Evolutionary conservation across 2,888 invertebrate species (phyloP).

Genomic region (Slavum lentiscoides): DNA sequence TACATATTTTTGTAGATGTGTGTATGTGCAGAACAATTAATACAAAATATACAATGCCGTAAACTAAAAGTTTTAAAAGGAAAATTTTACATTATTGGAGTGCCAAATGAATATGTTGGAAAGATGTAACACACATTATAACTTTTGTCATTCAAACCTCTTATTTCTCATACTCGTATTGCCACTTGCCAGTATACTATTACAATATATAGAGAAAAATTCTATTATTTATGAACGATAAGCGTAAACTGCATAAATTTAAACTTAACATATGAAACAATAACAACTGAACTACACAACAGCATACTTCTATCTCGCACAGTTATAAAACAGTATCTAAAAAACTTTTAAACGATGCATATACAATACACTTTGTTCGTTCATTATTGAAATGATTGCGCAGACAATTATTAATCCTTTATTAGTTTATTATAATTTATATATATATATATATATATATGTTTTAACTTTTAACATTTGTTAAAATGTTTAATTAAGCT

Average conservation of each 20-base stretch:
- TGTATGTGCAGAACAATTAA: background rate
- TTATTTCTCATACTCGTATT: constrained; percentile 11
- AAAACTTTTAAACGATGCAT: too few species aligned
- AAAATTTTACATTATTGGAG: background rate
- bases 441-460: too few species aligned
- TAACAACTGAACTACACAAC: too few species aligned
- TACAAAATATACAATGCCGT: background rate
- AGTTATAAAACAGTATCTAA: too few species aligned
- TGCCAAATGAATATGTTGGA: background rate
- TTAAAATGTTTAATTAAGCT: too few species aligned
- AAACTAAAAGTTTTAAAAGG: background rate
- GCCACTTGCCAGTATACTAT: background rate
- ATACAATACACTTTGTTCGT: too few species aligned
- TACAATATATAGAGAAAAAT: background rate
- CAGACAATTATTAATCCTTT: too few species aligned
- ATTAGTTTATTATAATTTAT: too few species aligned
- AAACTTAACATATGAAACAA: background rate
- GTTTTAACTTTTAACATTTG: too few species aligned
- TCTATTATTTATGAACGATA: background rate
- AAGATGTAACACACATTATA: background rate
- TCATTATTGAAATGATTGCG: too few species aligned
- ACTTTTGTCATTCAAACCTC: constrained; percentile 7
- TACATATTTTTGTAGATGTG: background rate
- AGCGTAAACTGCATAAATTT: background rate
- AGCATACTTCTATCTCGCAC: too few species aligned